Evolutionary conservation across 2,888 invertebrate species (phyloP).

Genomic region (Troides aeacus): DNA sequence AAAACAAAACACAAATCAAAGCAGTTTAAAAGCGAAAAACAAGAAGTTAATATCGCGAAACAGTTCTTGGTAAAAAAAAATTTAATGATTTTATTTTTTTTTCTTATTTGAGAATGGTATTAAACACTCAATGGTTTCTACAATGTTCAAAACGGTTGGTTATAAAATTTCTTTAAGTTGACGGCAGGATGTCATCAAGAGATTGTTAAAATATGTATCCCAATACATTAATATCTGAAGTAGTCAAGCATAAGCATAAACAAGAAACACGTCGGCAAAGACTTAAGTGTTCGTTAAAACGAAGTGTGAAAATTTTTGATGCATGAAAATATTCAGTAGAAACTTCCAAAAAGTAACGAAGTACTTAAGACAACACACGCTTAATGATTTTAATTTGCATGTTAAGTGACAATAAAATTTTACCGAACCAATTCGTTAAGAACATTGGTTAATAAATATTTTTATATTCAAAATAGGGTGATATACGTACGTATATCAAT

Average conservation of each 20-base stretch:
- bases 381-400: slow-evolving; percentile 12
- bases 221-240: neutral
- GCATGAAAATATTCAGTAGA: slow-evolving; percentile 22
- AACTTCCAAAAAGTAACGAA: slow-evolving; percentile 19
- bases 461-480: too few relatives aligned
- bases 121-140: too few relatives aligned
- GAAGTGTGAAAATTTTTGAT: slow-evolving; percentile 23
- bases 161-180: too few relatives aligned
- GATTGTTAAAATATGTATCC: neutral
- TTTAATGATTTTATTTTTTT: neutral
- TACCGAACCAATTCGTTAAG: neutral
- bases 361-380: slow-evolving; percentile 23
- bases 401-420: neutral
- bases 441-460: too few relatives aligned
- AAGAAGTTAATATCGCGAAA: neutral
- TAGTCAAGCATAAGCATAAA: neutral
- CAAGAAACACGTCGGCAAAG: slow-evolving; percentile 17
- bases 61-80: neutral
- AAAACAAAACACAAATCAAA: too few relatives aligned
- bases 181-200: too few relatives aligned
- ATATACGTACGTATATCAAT: too few relatives aligned
- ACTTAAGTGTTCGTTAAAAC: slow-evolving; percentile 25
- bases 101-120: too few relatives aligned
- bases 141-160: too few relatives aligned
- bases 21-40: neutral